Percentiles rank a stretch among this genome's conserved stretches.
These are phyloP conservation scores for Otocyon megalotis DNA, from an alignment of 2,113 vertebrate genomes.

Conservation along the genomic window DNA sequence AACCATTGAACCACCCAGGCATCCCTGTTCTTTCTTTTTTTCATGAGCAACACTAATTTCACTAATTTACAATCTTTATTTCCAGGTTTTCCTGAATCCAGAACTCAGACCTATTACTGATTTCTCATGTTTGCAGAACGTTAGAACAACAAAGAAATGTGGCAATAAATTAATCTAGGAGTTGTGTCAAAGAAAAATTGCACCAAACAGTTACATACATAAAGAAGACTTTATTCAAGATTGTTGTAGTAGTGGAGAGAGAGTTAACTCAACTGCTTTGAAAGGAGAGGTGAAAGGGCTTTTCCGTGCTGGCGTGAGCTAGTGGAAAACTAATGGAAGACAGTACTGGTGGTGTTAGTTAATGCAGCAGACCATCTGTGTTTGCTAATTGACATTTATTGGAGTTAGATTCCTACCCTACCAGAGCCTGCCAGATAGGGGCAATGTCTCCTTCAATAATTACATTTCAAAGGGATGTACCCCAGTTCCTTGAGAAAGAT, in stretches of 20 bases:
- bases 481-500: background rate
- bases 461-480: background rate
- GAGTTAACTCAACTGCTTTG: background rate
- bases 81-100: constrained; percentile 1
- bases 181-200: background rate
- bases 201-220: background rate
- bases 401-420: background rate
- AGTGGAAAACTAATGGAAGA: background rate
- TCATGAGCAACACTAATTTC: background rate
- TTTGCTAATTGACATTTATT: background rate
- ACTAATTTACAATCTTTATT: background rate
- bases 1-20: no score
- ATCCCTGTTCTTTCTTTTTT: background rate
- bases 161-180: background rate
- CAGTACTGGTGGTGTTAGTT: background rate
- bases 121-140: background rate
- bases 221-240: background rate
- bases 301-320: accelerated
- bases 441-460: background rate
- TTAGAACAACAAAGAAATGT: background rate
- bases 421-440: background rate
- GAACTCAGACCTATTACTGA: background rate
- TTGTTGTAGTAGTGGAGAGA: background rate
- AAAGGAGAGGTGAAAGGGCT: background rate
- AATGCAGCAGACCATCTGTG: background rate